A percentile compares a stretch with the other conserved stretches of the same genome.
phyloP scores from a whole-genome alignment of 1,140 invertebrate genomes.

The Adelges cooleyi region DNA sequence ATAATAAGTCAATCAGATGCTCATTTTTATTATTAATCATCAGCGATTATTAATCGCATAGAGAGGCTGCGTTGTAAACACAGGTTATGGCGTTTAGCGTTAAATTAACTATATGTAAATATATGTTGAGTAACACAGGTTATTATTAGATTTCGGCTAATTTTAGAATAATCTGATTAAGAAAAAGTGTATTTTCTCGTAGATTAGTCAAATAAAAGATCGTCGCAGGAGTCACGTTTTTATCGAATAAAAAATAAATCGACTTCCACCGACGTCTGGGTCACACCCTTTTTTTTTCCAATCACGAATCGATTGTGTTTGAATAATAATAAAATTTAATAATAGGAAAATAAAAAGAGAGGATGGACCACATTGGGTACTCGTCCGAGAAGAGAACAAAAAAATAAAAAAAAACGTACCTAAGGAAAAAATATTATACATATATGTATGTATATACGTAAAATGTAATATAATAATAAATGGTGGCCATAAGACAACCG shows the following conservation, averaged over 20 bases:
- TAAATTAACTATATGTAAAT: too few relatives aligned
- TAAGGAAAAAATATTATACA: constrained; percentile 4
- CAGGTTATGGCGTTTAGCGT: too few relatives aligned
- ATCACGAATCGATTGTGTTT: constrained; percentile 29
- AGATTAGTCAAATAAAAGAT: too few relatives aligned
- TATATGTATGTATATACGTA: constrained; percentile 11
- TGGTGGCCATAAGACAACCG: constrained; percentile 28
- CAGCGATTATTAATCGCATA: too few relatives aligned
- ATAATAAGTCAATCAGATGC: too few relatives aligned
- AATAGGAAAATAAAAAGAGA: constrained; percentile 29
- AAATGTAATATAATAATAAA: constrained; percentile 28
- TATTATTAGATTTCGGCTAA: too few relatives aligned
- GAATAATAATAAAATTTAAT: constrained; percentile 29
- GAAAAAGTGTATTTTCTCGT: too few relatives aligned
- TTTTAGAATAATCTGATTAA: too few relatives aligned
- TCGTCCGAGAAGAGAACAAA: constrained; percentile 24
- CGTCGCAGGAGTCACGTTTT: constrained; percentile 5
- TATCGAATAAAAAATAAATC: constrained; percentile 25
- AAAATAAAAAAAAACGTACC: constrained; percentile 1
- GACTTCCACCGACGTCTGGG: constrained; percentile 12
- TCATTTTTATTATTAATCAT: too few relatives aligned
- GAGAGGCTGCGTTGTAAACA: too few relatives aligned
- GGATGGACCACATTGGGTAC: constrained; percentile 27
- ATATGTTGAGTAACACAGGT: too few relatives aligned
- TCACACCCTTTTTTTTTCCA: constrained; percentile 28